A percentile compares a stretch with the other conserved stretches of the same genome.
Evolutionary conservation across 2,113 vertebrate species (phyloP).

Genomic region (Glareola pratincola): DNA sequence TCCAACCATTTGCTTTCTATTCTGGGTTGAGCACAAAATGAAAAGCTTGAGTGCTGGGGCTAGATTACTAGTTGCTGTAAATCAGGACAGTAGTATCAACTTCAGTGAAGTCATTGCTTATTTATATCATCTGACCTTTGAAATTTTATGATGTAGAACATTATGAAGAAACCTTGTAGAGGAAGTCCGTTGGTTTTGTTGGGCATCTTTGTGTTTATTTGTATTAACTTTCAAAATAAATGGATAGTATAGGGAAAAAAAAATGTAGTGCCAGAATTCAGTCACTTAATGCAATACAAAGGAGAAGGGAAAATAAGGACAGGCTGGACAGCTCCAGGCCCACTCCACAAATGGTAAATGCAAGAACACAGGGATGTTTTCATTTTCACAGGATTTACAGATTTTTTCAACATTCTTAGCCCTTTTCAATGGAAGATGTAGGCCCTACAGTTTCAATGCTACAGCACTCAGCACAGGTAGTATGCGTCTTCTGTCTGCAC

Average conservation of each 20-base stretch:
- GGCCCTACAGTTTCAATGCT: neutral
- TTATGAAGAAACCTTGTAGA: neutral
- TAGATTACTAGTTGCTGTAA: conserved; percentile 10
- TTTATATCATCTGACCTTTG: conserved; percentile 27
- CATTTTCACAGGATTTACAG: neutral
- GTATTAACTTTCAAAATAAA: neutral
- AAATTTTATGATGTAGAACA: neutral
- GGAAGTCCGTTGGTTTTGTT: neutral
- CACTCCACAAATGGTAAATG: neutral
- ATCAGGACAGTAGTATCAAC: neutral
- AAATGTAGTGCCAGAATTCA: neutral
- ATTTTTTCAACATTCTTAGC: neutral
- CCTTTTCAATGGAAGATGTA: neutral
- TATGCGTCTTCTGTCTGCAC: neutral
- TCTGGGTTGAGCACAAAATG: neutral
- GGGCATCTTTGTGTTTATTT: neutral
- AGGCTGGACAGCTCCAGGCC: conserved; percentile 28
- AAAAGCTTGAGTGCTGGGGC: neutral
- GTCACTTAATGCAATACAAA: neutral
- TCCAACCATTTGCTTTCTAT: conserved; percentile 17
- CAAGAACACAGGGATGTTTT: neutral
- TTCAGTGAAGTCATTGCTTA: neutral
- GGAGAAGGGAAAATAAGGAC: neutral
- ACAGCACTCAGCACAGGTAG: neutral
- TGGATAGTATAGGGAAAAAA: neutral